Base-by-base conservation (phyloP, 2,113 vertebrate genomes). In the Hymenochirus boettgeri region DNA sequence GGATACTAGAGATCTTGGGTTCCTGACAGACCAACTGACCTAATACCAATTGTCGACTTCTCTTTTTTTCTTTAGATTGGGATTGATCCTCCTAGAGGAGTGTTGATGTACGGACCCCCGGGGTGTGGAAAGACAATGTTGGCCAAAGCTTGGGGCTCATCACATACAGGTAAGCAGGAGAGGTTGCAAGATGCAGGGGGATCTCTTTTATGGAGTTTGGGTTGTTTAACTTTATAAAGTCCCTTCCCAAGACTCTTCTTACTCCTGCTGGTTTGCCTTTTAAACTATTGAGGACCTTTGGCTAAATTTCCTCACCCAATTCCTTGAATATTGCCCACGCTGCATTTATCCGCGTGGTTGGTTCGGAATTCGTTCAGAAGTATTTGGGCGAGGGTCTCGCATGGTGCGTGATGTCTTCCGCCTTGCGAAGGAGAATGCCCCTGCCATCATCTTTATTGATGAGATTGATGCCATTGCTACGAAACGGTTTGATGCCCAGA, bases 391-490 rank as follows among this genome's bases (percentile, higher is more conserved):
- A 97, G 70, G 95, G 95, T 94, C 95, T 1, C 91, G 94, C 5
- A 97, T 97, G 95, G 95, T 97, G 33, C 85, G 95, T 0, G 94
- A 97, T 0, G 95, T 97, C 48, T 97, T 97, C 84, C 83, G 95
- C 65, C 79, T 97, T 82, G 95, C 95, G n/a, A 97, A 97, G 77
- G 94, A 97, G 82, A 97, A 97, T 1, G 93, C 95, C 0, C 95
- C 95, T 0, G 95, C 95, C 73, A 97, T 97, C 80, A 97, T 97
- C 85, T 97, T 97, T 76, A 97, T 97, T 5, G 95, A 97, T 0
- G 94, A 97, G 81, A 97, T 97, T 0, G 95, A 97, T 24, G 93
- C 95, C 73, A 97, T 97, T 0, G 95, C 95, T 74, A 97, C 95
- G 5, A 96, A 97, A 74, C 90, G 95, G 52, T 97, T 97, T 1